Conservation (phyloP, 2,888 invertebrate genomes). For the Phymatocera aterrima region DNA sequence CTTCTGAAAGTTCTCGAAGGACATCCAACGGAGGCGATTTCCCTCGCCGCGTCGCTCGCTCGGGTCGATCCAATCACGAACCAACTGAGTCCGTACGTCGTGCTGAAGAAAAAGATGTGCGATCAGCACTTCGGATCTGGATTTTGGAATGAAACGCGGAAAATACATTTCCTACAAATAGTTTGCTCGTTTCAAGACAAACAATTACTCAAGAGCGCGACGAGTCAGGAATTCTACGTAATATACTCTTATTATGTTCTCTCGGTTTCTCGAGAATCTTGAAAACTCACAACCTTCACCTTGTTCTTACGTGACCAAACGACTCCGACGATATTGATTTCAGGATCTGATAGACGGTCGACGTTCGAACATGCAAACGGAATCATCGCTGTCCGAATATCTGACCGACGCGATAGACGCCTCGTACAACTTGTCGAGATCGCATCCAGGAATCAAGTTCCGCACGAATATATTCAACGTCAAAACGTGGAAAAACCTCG, state of each 20-base stretch:
- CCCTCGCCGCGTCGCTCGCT: slow-evolving; percentile 58
- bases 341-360: slow-evolving; percentile 54
- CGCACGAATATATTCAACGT: slow-evolving; percentile 62
- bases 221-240: slow-evolving; percentile 63
- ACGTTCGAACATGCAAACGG: slow-evolving; percentile 44
- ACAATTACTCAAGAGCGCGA: slow-evolving; percentile 62
- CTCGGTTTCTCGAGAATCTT: too few relatives aligned
- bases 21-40: slow-evolving; percentile 64
- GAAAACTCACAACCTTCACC: not conserved
- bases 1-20: slow-evolving; percentile 63
- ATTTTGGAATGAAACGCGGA: slow-evolving; percentile 59
- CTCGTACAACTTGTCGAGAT: slow-evolving; percentile 48
- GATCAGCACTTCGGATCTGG: slow-evolving; percentile 54
- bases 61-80: slow-evolving; percentile 50
- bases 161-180: slow-evolving; percentile 59
- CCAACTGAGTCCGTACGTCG: slow-evolving; percentile 48
- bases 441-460: slow-evolving; percentile 51
- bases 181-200: slow-evolving; percentile 66
- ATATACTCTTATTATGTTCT: too few relatives aligned
- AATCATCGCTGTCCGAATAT: slow-evolving; percentile 56
- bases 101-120: slow-evolving; percentile 60
- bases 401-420: slow-evolving; percentile 58
- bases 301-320: too few relatives aligned
- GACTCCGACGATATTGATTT: too few relatives aligned
- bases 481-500: slow-evolving; percentile 62